Percentiles rank a stretch among this genome's conserved stretches.
These are phyloP conservation scores for Tyria jacobaeae DNA, from an alignment of 2,888 invertebrate species.

Conservation along the genomic window DNA sequence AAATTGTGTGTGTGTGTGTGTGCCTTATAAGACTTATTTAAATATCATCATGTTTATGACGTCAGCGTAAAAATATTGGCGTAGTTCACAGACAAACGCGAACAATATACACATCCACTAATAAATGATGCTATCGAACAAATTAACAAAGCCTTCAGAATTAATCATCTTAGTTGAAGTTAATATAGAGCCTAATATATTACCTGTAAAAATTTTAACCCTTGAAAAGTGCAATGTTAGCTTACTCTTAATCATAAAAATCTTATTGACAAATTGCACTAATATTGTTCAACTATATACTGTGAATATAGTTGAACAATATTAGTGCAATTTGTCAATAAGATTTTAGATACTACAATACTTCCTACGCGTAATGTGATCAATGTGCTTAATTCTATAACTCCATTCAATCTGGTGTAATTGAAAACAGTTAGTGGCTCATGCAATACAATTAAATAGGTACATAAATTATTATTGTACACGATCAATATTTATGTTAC, in stretches of 20 bases:
- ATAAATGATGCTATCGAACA: constrained; percentile 31
- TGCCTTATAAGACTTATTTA: not conserved
- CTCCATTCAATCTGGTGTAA: constrained; percentile 22
- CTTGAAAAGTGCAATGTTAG: not conserved
- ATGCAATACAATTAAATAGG: constrained; percentile 37
- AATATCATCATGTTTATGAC: not conserved
- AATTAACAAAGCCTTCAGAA: constrained; percentile 50
- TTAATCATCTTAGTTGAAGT: constrained; percentile 49
- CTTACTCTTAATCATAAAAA: not conserved
- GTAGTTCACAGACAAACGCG: no score
- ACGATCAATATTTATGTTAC: constrained; percentile 68
- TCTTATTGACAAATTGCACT: not conserved
- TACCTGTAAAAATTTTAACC: constrained; percentile 40
- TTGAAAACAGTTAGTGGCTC: constrained; percentile 32
- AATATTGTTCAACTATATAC: not conserved
- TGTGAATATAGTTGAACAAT: not conserved
- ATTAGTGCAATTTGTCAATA: no score
- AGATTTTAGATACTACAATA: no score
- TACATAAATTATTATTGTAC: constrained; percentile 52
- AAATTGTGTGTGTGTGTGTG: no score
- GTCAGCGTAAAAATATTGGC: not conserved
- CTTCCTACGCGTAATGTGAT: constrained; percentile 26
- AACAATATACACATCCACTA: constrained; percentile 16
- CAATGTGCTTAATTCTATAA: constrained; percentile 29
- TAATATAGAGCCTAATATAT: no score